Evolutionary conservation across 2,113 vertebrate species (phyloP).

Genomic region (Saccopteryx leptura): DNA sequence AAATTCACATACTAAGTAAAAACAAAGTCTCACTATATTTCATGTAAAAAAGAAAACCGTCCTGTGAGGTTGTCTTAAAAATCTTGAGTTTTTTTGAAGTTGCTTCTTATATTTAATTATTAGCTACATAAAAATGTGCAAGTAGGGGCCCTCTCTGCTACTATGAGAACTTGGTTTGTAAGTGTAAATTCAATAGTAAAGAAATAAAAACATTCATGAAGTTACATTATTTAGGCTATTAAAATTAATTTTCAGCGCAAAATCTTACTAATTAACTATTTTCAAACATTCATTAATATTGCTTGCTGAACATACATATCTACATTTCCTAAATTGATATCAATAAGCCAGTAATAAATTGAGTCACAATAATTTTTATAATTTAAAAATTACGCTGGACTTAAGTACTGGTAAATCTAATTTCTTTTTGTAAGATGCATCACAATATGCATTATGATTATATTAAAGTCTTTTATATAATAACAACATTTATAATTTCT

Average conservation of each 20-base stretch:
- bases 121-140: neutral
- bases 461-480: neutral
- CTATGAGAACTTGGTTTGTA: neutral
- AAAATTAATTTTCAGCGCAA: neutral
- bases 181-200: slow-evolving; percentile 15
- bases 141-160: neutral
- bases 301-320: neutral
- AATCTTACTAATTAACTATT: neutral
- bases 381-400: neutral
- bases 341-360: neutral
- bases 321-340: neutral
- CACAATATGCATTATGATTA: neutral
- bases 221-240: neutral
- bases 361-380: neutral
- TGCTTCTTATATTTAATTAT: neutral
- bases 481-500: slow-evolving; percentile 1
- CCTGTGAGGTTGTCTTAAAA: neutral
- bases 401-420: neutral
- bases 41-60: neutral
- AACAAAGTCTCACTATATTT: neutral
- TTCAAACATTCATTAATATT: slow-evolving; percentile 22
- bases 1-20: neutral
- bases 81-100: neutral
- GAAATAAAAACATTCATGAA: neutral
- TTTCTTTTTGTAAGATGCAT: neutral